A percentile compares a stretch with the other conserved stretches of the same genome.
These are phyloP conservation scores for Perca fluviatilis DNA, from an alignment of 2,113 vertebrate genomes.

Conservation along the genomic window DNA sequence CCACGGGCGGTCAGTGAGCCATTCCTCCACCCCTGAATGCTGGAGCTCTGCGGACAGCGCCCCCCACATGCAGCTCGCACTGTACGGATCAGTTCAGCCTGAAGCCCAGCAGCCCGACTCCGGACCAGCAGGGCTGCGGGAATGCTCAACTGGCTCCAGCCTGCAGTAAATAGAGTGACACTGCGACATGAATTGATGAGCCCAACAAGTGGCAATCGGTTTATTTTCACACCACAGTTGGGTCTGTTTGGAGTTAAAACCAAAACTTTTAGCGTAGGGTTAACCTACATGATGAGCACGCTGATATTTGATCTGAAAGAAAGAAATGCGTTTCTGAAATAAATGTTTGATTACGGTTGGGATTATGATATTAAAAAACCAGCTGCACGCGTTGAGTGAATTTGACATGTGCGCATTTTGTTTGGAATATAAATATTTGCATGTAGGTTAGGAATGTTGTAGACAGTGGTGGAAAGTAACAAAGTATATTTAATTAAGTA, in stretches of 20 bases:
- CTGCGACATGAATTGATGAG: background rate
- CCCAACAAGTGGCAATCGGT: background rate
- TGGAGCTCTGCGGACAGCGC: slow-evolving; percentile 52
- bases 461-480: background rate
- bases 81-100: background rate
- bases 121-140: slow-evolving; percentile 26
- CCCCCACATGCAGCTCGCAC: slow-evolving; percentile 20
- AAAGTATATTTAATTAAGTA: no score
- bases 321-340: background rate
- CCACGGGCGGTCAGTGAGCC: slow-evolving; percentile 56
- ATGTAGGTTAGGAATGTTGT: background rate
- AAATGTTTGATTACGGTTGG: background rate
- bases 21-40: slow-evolving; percentile 47
- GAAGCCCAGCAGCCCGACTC: slow-evolving; percentile 36
- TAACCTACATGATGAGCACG: background rate
- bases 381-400: background rate
- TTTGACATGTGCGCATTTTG: background rate
- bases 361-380: background rate
- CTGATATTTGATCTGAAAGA: background rate
- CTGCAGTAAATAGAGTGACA: background rate
- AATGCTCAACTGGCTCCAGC: slow-evolving; percentile 3
- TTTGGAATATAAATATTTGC: background rate
- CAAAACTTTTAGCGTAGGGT: background rate
- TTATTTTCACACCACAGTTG: background rate
- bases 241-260: background rate